These are phyloP conservation scores for Ibycter americanus DNA, from an alignment of 2,797 vertebrate species.

Conservation along the genomic window DNA sequence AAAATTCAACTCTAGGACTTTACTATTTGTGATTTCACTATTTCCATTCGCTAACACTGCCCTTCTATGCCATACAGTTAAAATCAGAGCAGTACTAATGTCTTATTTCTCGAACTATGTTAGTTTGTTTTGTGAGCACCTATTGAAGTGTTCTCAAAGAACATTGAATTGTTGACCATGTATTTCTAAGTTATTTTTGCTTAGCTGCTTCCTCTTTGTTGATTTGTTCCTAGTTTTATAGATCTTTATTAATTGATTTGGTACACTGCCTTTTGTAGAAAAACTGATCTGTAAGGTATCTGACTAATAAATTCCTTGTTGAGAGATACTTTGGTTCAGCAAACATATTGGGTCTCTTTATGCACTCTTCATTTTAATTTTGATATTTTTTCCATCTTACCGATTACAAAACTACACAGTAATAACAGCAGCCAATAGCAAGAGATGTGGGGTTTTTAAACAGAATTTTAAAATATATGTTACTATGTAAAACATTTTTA, in stretches of 20 bases:
- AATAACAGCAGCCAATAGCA: neutral
- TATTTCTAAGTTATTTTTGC: neutral
- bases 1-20: neutral
- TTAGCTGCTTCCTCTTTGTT: neutral
- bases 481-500: neutral
- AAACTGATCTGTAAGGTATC: neutral
- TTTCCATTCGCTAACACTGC: neutral
- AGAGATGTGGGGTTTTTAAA: neutral
- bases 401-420: neutral
- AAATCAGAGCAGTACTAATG: neutral
- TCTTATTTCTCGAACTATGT: neutral
- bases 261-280: neutral
- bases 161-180: fast-evolving
- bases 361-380: neutral
- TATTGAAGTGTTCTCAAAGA: neutral
- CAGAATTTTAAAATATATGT: neutral
- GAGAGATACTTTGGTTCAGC: neutral
- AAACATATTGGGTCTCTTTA: neutral
- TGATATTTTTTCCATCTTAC: neutral
- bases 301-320: neutral
- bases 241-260: neutral
- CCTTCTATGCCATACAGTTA: neutral
- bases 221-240: neutral
- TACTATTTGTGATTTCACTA: neutral
- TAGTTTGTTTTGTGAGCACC: neutral